A percentile compares a stretch with the other conserved stretches of the same genome.
These are phyloP conservation scores for Arenaria interpres DNA, from an alignment of 2,113 vertebrate species.

Conservation along the genomic window DNA sequence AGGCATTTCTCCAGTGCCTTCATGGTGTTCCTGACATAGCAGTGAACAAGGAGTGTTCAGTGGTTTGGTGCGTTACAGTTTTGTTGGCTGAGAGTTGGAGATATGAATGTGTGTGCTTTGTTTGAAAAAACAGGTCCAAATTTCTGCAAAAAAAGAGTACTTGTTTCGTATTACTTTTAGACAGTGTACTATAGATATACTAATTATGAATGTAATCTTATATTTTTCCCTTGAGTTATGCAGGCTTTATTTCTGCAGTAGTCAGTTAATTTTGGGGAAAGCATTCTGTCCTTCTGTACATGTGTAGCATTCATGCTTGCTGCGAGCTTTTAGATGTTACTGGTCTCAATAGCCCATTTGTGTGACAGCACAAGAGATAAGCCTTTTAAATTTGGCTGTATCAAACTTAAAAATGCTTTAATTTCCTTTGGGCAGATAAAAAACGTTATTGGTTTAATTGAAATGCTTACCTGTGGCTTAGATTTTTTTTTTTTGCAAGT, in stretches of 20 bases:
- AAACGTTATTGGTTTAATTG: background rate
- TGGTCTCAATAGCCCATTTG: background rate
- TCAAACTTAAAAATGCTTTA: background rate
- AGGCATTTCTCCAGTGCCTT: background rate
- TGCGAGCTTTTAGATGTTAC: background rate
- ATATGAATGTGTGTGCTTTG: background rate
- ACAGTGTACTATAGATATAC: background rate
- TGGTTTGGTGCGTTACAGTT: background rate
- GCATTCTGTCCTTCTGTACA: background rate
- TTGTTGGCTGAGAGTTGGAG: background rate
- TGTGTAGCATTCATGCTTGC: background rate
- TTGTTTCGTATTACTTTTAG: fast-evolving
- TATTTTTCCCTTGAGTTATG: background rate
- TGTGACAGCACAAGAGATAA: background rate
- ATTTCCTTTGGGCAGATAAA: background rate
- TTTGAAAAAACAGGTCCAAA: background rate
- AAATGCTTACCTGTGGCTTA: background rate
- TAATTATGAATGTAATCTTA: background rate
- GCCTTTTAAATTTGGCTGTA: background rate
- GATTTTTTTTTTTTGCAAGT: background rate
- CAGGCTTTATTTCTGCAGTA: background rate
- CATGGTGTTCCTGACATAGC: fast-evolving
- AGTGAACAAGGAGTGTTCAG: background rate
- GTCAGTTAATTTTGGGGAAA: background rate
- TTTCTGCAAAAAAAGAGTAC: background rate